Base-by-base conservation (phyloP, 1,140 invertebrate genomes). In the Cyrtorhinus lividipennis region DNA sequence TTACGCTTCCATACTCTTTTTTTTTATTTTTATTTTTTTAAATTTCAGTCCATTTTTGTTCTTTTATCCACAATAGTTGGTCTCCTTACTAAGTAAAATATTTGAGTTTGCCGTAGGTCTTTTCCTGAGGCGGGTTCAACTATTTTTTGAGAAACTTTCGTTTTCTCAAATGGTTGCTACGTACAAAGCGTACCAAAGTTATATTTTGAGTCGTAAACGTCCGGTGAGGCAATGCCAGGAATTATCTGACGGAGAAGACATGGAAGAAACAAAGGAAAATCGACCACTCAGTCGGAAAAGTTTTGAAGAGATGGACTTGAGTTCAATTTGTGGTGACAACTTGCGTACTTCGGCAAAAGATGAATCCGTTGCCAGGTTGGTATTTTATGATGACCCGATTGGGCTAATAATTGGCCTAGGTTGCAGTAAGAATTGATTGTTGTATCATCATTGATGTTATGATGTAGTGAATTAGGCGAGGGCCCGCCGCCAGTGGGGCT, bases 111-210 rank as follows among this genome's bases (percentile, higher is more conserved):
- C 18, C 8, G 72, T 77, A 74, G 85, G 85, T 23, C 71, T 90
- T 63, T 92, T 90, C 73, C 77, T 92, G 62, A 78, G 90, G 65
- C 77, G 88, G 69, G 85, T 91, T 70, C 80, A 86, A 61, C 74
- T 92, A 1, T 82, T 85, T 61, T 84, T 92, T 72, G 86, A 92
- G 68, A 89, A 86, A 71, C 73, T 92, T 45, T 81, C 83, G 24
- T 92, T 93, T 74, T 83, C 84, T 26, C 86, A 90, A 77, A 80
- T 90, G 24, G 81, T 84, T 59, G 75, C 76, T 24, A 74, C 87
- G 44, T 85, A 83, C 70, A 79, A 82, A 67, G 79, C 81, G 66
- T 83, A 85, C 65, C 78, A 79, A 68, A 70, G 73, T 1, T 84
- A 84, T 66, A 83, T 83, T 12, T 20, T 53, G 48, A 53, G 48